Base-by-base conservation (phyloP, 1,140 invertebrate genomes). In the Anthonomus grandis region DNA sequence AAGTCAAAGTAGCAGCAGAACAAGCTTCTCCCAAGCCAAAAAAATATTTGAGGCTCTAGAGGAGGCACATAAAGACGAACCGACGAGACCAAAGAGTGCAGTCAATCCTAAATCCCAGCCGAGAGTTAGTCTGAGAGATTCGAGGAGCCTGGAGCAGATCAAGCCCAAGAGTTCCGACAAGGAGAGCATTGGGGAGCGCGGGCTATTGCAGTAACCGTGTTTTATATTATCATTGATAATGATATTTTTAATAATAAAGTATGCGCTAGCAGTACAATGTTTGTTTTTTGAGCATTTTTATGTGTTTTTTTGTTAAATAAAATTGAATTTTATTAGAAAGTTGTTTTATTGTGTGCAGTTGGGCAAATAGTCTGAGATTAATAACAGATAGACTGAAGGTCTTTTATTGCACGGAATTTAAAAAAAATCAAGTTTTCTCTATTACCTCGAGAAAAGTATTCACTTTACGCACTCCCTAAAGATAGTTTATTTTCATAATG, bases 1-100 rank as follows among this genome's bases (percentile, higher is more conserved):
- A 24, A 15, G 38, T 10, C 47, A 21, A 19, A 21, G 48, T 9
- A 49, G 25, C 1, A 61, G 54, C 13, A 36, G 46, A 37, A 36
- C 44, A 3, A 62, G 56, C 21, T 63, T 60, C 34, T 41, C 57
- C 4, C 57, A 55, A 24, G 62, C 62, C 6, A 63, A 63, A 41
- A 60, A 63, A 34, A 12, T 63, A 10, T 63, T 63, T 23, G 57
- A 63, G 36, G 52, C 58, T 19, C 24, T 60, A 9, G 37, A 38
- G 4, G 51, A 55, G 31, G 45, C 58, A 9, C 54, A 60, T 13
- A 54, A 49, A n/a, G 46, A 59, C 4, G 52, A 52, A 5, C 42
- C 21, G n/a, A 46, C 46, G 0, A 36, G 25, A 8, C 42, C 27
- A 10, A 36, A 36, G 38, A 50, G 3, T 12, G 27, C 27, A 10